A percentile compares a stretch with the other conserved stretches of the same genome.
Conservation (phyloP, 2,797 vertebrate species). For the Sebastes alutus region DNA sequence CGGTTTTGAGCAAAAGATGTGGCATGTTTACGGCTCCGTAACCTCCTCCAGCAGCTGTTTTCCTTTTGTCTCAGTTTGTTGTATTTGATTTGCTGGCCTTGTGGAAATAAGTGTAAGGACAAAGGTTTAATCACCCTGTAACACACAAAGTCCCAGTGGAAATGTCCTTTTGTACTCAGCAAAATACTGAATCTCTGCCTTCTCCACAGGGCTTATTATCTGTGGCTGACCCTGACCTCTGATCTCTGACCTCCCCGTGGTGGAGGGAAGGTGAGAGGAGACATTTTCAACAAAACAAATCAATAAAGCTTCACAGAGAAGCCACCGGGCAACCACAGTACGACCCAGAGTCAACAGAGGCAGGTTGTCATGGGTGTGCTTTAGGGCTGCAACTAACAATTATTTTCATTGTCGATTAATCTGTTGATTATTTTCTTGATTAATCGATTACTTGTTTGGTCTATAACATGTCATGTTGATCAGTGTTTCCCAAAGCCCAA, state of each 20-base stretch:
- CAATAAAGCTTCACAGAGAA: slow-evolving; percentile 10
- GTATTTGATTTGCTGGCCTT: not conserved
- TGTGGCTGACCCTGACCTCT: not conserved
- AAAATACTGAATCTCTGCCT: not conserved
- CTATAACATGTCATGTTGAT: not conserved
- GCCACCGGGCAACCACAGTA: not conserved
- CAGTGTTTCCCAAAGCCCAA: not conserved
- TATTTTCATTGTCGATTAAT: not conserved
- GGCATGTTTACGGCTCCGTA: too few species aligned
- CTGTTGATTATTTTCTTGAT: not conserved
- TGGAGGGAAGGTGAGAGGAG: not conserved
- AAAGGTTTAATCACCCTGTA: not conserved
- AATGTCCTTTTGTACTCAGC: not conserved
- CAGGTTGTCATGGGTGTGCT: not conserved
- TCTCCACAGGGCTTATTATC: not conserved
- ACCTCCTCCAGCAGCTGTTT: not conserved
- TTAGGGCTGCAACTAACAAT: not conserved
- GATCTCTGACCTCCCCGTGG: not conserved
- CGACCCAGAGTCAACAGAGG: not conserved
- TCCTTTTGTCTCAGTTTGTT: not conserved
- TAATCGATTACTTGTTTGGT: not conserved
- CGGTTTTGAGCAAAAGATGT: too few species aligned
- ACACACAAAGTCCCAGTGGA: not conserved
- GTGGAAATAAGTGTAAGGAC: not conserved
- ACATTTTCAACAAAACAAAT: not conserved